Conservation (phyloP, 2,888 invertebrate genomes). For the Luffia ferchaultella region DNA sequence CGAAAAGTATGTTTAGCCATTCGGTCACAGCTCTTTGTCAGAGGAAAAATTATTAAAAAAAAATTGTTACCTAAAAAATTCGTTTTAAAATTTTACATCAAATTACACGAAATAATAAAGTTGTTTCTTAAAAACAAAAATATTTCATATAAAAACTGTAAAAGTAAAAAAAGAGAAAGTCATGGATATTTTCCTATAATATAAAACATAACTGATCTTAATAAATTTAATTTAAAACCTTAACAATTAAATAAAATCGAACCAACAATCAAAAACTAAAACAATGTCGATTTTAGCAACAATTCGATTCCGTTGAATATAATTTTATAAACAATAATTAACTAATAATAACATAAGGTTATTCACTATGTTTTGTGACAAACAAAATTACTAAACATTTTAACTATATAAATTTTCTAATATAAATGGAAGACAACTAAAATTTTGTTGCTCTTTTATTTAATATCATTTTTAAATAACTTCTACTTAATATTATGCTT, state of each 20-base stretch:
- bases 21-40: too few species aligned
- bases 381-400: neutral
- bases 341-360: too few species aligned
- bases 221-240: neutral
- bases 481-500: neutral
- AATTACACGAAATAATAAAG: neutral
- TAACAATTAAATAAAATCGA: neutral
- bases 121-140: neutral
- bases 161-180: neutral
- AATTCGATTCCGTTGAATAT: neutral
- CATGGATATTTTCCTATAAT: neutral
- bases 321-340: neutral
- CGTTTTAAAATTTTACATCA: neutral
- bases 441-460: slow-evolving; percentile 1
- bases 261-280: neutral
- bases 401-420: neutral
- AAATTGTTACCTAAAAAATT: too few species aligned
- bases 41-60: too few species aligned
- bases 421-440: neutral
- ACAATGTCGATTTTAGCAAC: neutral
- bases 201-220: neutral
- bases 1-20: too few species aligned
- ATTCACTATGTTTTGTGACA: too few species aligned
- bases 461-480: neutral
- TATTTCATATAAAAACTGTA: neutral